Percentiles rank a stretch among this genome's conserved stretches.
Evolutionary conservation across 2,113 vertebrate species (phyloP).

Genomic region (Hydrochoerus hydrochaeris): DNA sequence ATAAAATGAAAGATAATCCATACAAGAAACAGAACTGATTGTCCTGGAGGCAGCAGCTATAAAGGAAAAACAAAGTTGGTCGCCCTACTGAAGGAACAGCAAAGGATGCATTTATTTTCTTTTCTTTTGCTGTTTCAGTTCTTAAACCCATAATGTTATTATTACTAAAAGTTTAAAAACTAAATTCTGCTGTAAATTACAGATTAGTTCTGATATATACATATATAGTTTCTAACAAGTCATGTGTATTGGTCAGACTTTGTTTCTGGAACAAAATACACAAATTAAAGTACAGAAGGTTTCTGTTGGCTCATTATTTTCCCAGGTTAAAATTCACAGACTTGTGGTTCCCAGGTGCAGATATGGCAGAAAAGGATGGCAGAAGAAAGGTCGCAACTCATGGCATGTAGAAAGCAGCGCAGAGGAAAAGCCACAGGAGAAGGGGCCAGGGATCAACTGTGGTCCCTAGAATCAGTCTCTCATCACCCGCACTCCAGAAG

Average conservation of each 20-base stretch:
- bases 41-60: neutral
- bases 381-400: neutral
- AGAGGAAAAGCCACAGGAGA: neutral
- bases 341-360: neutral
- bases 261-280: neutral
- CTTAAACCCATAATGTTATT: conserved; percentile 66
- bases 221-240: conserved; percentile 26
- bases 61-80: neutral
- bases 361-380: neutral
- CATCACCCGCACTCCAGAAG: too few relatives aligned
- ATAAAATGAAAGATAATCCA: neutral
- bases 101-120: neutral
- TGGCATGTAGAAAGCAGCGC: neutral
- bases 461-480: neutral
- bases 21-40: neutral
- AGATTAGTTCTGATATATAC: conserved; percentile 51
- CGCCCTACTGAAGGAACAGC: neutral
- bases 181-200: neutral
- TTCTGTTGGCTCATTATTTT: neutral
- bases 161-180: conserved; percentile 43
- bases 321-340: neutral
- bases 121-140: neutral
- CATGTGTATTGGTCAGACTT: neutral
- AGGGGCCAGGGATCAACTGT: neutral
- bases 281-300: neutral